phyloP scores from a whole-genome alignment of 2,888 invertebrate genomes.

The Ennomos quercinarius region DNA sequence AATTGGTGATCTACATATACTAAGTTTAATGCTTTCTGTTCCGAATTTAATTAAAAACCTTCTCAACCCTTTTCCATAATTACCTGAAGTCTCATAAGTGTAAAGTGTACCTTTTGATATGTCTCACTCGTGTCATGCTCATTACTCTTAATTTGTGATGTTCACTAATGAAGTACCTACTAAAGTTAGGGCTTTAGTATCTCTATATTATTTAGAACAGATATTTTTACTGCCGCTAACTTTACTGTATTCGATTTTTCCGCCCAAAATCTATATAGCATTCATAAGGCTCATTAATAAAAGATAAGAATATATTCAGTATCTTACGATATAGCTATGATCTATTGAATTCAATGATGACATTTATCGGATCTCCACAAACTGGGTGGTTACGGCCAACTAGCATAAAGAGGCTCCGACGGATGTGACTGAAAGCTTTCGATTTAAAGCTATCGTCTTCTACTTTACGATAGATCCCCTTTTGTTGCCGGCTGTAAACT shows the following conservation, averaged over 20 bases:
- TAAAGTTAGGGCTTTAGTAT: too few species aligned
- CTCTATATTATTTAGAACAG: too few species aligned
- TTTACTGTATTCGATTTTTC: too few species aligned
- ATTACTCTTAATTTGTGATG: too few species aligned
- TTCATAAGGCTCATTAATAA: slow-evolving; percentile 29
- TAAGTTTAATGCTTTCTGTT: too few species aligned
- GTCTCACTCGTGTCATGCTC: too few species aligned
- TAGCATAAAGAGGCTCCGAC: slow-evolving; percentile 39
- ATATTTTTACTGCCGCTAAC: too few species aligned
- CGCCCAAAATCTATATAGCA: too few species aligned
- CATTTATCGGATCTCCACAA: slow-evolving; percentile 40
- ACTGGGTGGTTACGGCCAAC: slow-evolving; percentile 35
- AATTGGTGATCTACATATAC: too few species aligned
- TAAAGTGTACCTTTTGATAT: too few species aligned
- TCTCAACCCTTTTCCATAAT: background rate
- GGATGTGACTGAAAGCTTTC: slow-evolving; percentile 52
- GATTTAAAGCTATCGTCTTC: slow-evolving; percentile 49
- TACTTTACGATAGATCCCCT: slow-evolving; percentile 53
- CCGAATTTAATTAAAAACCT: background rate
- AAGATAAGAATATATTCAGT: slow-evolving; percentile 19
- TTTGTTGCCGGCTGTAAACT: slow-evolving; percentile 58
- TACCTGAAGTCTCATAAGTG: too few species aligned
- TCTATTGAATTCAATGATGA: slow-evolving; percentile 36
- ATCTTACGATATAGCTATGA: slow-evolving; percentile 18
- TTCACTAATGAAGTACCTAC: too few species aligned